Evolutionary conservation across 2,888 invertebrate genomes (phyloP), one percentile per base, ranked within the genome.

Genomic region (Drosophila buzzatii): DNA sequence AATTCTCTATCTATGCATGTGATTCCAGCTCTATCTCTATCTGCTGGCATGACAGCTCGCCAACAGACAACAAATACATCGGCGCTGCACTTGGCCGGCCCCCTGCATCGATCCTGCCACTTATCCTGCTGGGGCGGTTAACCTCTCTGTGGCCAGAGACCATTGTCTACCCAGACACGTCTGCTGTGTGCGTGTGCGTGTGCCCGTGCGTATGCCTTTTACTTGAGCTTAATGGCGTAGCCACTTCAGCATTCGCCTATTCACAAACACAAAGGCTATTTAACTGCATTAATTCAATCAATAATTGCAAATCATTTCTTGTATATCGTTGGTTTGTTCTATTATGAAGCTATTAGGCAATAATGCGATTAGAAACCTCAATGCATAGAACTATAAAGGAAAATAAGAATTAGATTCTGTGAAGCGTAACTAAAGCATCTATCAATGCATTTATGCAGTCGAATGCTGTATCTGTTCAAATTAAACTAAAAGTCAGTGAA

Each of bases 81-180:
- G 42, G 45, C 41, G 18, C 64, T 35, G 33, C 58, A 57, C 44
- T 45, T 58, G 47, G 44, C 51, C 18, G 37, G 6, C 14, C 27
- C n/a, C 3, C 8, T 41, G n/a, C 9, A 31, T 51, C 49, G 16
- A 51, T 52, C 77, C 73, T 70, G 6, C 53, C 53, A 67, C 44
- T 61, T 64, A 68, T 78, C 74, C 78, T 74, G 77, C 57, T 68
- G 52, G 74, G 74, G 67, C 74, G 70, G 74, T 78, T 78, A 78
- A 70, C 61, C 64, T 45, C 60, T 20, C 62, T 53, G 42, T 41
- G 58, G 18, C 35, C 63, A 23, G 44, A 53, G 31, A 45, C 49
- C 41, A 44, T 39, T 62, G 51, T 20, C 51, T 58, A 61, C 55
- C 41, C 45, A 60, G 77, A 23, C 64, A 62, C 65, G 67, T 68